A percentile compares a stretch with the other conserved stretches of the same genome.
phyloP scores from a whole-genome alignment of 2,797 vertebrate genomes.

The Sparidentex hasta region DNA sequence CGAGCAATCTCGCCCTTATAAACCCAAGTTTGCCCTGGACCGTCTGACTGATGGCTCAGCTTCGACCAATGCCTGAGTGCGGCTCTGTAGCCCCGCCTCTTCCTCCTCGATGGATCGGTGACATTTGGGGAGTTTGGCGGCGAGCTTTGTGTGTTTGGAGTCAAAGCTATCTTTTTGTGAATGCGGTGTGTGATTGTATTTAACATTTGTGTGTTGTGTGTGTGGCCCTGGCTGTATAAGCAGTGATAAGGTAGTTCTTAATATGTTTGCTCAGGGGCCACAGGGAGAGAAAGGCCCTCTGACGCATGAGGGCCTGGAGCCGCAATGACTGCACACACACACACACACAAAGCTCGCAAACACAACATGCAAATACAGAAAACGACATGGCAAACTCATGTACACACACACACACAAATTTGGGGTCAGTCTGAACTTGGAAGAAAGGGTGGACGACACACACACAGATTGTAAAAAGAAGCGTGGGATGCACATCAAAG shows the following conservation, averaged over 20 bases:
- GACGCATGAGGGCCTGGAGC: conserved; percentile 86
- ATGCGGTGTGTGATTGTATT: conserved; percentile 62
- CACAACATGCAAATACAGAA: conserved; percentile 59
- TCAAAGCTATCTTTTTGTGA: conserved; percentile 74
- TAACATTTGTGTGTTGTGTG: conserved; percentile 63
- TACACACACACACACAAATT: conserved; percentile 34
- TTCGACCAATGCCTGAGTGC: conserved; percentile 50
- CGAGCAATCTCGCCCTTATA: conserved; percentile 62
- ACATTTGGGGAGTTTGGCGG: conserved; percentile 81
- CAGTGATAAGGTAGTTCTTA: conserved; percentile 88
- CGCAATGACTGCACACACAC: conserved; percentile 60
- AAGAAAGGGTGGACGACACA: conserved; percentile 36
- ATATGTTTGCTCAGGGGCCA: conserved; percentile 88
- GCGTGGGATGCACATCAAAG: conserved; percentile 69
- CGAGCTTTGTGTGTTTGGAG: conserved; percentile 73
- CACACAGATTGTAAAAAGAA: conserved; percentile 46
- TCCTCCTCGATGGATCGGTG: conserved; percentile 58
- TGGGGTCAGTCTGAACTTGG: conserved; percentile 35
- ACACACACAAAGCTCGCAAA: conserved; percentile 49
- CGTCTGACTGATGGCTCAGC: not conserved
- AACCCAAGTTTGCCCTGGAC: conserved; percentile 17
- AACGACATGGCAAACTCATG: conserved; percentile 47
- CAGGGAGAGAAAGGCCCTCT: conserved; percentile 83
- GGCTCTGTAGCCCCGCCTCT: conserved; percentile 21
- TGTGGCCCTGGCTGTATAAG: conserved; percentile 81